Base-by-base conservation (phyloP, 1,140 invertebrate species). In the Mamestra configurata region DNA sequence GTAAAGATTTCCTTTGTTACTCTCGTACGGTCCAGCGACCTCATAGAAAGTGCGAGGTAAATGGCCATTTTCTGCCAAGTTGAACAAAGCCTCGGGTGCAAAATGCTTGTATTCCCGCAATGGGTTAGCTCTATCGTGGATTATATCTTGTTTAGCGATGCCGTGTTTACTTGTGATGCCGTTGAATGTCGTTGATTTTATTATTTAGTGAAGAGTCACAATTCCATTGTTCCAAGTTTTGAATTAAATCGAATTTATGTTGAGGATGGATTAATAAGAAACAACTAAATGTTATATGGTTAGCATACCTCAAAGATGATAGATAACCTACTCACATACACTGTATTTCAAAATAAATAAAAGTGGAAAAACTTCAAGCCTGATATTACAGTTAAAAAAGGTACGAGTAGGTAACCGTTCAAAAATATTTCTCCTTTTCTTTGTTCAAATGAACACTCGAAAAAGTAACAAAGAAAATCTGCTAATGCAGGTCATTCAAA, bases 61-160 rank as follows among this genome's bases (percentile, higher is more conserved):
- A 66, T 64, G 73, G 57, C 46, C 64, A 77, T 77, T 77, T 77
- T 77, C 73, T 64, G 73, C 73, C 13, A 51, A 77, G 73, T 77
- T 77, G 57, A 64, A 77, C 57, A 61, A 46, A 64, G 70, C 49
- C 20, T 55, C 24, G 37, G 43, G 72, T 59, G 72, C 35, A 59
- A 75, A 75, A 59, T 59, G 53, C 20, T 40, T 55, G 72, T 75
- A 59, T 43, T 59, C 20, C 18, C 31, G 37, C 20, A 46, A 49
- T 68, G 40, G 40, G 37, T 22, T 68, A 1, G 35, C 35, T 64
- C 15, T 49, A 40, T 51, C n/a, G 15, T 46, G 27, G 68, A 53
- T 53, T 31, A 51, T 71, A n/a, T 51, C 66, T 71, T 53, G 22
- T 71, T 71, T 71, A 51, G 49, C 7, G 46, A 24, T 53, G 40